phyloP scores from a whole-genome alignment of 2,113 vertebrate species.

The Rhabdornis inornatus region DNA sequence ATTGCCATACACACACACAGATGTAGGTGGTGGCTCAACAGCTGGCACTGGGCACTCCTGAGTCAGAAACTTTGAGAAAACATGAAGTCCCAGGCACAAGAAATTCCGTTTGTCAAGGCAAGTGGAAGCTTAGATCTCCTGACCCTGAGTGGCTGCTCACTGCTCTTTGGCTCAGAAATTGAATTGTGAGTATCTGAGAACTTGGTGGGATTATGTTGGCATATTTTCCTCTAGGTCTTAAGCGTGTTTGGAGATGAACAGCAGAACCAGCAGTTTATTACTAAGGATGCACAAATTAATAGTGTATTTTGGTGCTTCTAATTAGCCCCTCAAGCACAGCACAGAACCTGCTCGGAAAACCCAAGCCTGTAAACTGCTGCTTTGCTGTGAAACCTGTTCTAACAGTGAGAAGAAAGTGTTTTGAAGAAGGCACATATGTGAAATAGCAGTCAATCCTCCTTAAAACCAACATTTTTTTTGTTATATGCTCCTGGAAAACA shows the following conservation, averaged over 20 bases:
- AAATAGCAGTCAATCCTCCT: neutral
- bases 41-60: neutral
- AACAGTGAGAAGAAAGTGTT: neutral
- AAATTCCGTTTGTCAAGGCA: neutral
- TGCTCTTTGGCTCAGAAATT: neutral
- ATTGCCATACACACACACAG: neutral
- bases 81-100: neutral
- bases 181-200: neutral
- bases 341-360: neutral
- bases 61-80: neutral
- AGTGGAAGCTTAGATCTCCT: neutral
- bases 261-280: neutral
- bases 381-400: neutral
- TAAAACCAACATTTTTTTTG: neutral
- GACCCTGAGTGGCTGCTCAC: fast-evolving
- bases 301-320: neutral
- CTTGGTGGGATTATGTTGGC: neutral
- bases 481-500: neutral
- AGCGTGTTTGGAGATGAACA: neutral
- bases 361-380: neutral
- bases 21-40: neutral
- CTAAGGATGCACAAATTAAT: neutral
- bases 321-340: neutral
- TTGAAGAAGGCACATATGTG: neutral
- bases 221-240: neutral